Evolutionary conservation across 1,140 invertebrate genomes (phyloP).

Genomic region (Zaprionus gabonicus): DNA sequence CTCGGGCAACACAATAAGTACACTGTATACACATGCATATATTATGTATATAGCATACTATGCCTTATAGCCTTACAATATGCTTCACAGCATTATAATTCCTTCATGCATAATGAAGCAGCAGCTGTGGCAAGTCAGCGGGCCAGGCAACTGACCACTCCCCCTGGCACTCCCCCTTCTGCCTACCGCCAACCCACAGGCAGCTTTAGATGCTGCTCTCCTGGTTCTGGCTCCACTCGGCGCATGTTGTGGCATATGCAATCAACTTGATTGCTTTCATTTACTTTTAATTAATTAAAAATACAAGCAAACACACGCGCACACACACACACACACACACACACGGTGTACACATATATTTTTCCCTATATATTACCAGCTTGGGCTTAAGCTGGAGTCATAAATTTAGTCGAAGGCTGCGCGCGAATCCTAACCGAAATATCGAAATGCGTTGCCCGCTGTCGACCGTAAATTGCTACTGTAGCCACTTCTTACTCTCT

Average conservation of each 20-base stretch:
- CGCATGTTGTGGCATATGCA: constrained; percentile 41
- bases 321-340: constrained; percentile 9
- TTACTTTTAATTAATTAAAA: constrained; percentile 82
- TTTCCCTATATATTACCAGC: neutral
- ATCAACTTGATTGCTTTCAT: constrained; percentile 79
- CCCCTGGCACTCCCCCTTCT: neutral
- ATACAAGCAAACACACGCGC: constrained; percentile 18
- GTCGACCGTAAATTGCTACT: constrained; percentile 29
- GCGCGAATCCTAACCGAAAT: constrained; percentile 26
- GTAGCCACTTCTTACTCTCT: constrained; percentile 29
- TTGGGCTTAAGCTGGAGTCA: constrained; percentile 15
- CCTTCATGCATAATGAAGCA: constrained; percentile 36
- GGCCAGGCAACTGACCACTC: neutral
- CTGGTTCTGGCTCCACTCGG: neutral
- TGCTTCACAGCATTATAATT: constrained; percentile 12
- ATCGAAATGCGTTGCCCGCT: neutral
- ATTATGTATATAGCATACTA: constrained; percentile 3
- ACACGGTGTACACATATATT: constrained; percentile 6
- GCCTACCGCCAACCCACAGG: neutral
- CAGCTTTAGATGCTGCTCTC: constrained; percentile 3
- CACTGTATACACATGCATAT: constrained; percentile 3
- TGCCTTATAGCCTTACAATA: neutral
- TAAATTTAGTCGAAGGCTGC: constrained; percentile 29
- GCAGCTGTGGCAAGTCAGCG: constrained; percentile 11
- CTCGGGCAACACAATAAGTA: neutral